Evolutionary conservation across 2,113 vertebrate genomes (phyloP).

Genomic region (Hyla sarda): DNA sequence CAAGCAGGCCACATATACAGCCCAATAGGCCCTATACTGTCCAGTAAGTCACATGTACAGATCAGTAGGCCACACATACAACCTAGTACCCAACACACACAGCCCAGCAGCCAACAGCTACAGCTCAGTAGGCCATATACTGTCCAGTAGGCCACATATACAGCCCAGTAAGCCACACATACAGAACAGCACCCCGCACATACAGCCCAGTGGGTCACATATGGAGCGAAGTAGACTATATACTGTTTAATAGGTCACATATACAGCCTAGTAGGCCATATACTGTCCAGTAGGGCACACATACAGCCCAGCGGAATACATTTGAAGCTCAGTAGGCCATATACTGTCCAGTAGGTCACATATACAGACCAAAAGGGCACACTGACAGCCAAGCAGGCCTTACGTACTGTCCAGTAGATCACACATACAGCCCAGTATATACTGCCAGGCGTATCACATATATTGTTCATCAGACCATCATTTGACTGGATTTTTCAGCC

Average conservation of each 20-base stretch:
- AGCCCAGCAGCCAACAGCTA: neutral
- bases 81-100: neutral
- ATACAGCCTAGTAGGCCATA: neutral
- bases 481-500: too few relatives aligned
- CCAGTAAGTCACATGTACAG: neutral
- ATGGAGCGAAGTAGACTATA: neutral
- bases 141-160: neutral
- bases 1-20: too few relatives aligned
- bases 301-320: neutral
- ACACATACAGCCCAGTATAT: too few relatives aligned
- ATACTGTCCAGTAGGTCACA: neutral
- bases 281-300: neutral
- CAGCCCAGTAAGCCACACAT: neutral
- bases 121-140: neutral
- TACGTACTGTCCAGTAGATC: too few relatives aligned
- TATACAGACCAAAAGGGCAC: neutral
- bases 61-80: too few relatives aligned
- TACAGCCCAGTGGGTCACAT: neutral
- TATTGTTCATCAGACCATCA: too few relatives aligned
- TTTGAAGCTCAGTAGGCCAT: neutral
- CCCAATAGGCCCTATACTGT: neutral
- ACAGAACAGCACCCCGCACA: neutral
- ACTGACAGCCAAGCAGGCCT: neutral
- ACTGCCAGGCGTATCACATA: too few relatives aligned
- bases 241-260: neutral